These are phyloP conservation scores for Rosalia funebris DNA, from an alignment of 2,888 invertebrate species.

Conservation along the genomic window DNA sequence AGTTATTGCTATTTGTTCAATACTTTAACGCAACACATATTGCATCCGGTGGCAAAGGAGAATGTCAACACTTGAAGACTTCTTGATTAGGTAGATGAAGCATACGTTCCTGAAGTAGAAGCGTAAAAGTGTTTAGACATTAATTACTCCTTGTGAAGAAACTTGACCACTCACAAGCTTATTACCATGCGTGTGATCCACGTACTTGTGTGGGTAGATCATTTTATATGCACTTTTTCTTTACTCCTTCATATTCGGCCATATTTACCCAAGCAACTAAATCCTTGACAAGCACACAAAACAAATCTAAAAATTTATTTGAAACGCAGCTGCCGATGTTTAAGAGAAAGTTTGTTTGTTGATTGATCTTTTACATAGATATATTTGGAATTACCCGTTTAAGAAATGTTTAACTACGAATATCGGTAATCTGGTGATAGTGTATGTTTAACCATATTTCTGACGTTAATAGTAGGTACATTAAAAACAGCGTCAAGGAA, in stretches of 20 bases:
- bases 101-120: conserved; percentile 27
- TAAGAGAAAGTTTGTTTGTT: background rate
- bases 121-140: conserved; percentile 54
- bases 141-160: conserved; percentile 57
- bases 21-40: background rate
- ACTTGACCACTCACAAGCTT: conserved; percentile 46
- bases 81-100: conserved; percentile 27
- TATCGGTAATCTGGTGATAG: too few relatives aligned
- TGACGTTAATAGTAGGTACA: too few relatives aligned
- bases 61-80: conserved; percentile 21
- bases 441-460: too few relatives aligned
- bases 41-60: conserved; percentile 21
- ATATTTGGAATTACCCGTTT: too few relatives aligned
- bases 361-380: too few relatives aligned
- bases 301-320: background rate
- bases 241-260: conserved; percentile 9
- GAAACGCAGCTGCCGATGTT: background rate
- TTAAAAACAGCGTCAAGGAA: too few relatives aligned
- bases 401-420: too few relatives aligned
- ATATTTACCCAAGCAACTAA: conserved; percentile 6
- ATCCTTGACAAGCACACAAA: too few relatives aligned
- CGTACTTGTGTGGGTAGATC: conserved; percentile 8
- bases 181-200: conserved; percentile 21
- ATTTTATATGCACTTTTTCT: conserved; percentile 20
- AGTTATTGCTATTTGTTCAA: background rate